Percentiles rank a stretch among this genome's conserved stretches.
phyloP scores from a whole-genome alignment of 1,140 invertebrate species.

The Thaumetopoea pityocampa region DNA sequence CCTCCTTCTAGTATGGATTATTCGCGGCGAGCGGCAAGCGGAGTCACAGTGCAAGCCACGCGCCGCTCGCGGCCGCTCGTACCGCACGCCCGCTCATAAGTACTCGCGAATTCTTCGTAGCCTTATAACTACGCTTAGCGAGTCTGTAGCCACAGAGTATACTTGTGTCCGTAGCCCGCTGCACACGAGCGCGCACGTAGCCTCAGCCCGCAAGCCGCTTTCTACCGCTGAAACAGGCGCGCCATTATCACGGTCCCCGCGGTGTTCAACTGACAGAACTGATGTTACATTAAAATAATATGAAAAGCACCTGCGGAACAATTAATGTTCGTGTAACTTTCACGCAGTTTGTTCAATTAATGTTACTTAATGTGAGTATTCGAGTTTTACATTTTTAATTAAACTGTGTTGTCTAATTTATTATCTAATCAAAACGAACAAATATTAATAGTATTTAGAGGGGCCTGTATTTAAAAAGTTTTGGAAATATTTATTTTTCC shows the following conservation, averaged over 20 bases:
- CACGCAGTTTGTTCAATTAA: constrained; percentile 26
- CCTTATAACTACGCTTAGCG: constrained; percentile 27
- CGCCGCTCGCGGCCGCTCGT: constrained; percentile 53
- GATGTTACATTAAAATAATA: constrained; percentile 47
- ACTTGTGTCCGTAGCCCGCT: no score
- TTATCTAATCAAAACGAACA: no score
- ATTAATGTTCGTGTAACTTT: constrained; percentile 41
- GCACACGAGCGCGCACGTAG: constrained; percentile 30
- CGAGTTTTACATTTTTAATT: background rate
- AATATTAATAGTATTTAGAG: no score
- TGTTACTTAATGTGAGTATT: constrained; percentile 32
- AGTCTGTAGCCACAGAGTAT: constrained; percentile 31
- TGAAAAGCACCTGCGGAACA: constrained; percentile 47
- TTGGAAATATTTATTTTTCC: no score
- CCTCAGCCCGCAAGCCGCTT: constrained; percentile 37
- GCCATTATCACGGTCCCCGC: constrained; percentile 42
- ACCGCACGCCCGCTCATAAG: constrained; percentile 16
- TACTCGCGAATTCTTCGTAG: constrained; percentile 16
- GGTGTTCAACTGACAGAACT: constrained; percentile 50
- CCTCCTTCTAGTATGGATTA: constrained; percentile 69
- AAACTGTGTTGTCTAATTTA: no score
- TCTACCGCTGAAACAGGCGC: constrained; percentile 44
- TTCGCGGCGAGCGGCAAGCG: constrained; percentile 50
- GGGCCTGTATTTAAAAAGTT: no score
- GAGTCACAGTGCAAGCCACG: constrained; percentile 66